phyloP scores from a whole-genome alignment of 2,888 invertebrate species.

The Dimorphilus gyrociliatus region DNA sequence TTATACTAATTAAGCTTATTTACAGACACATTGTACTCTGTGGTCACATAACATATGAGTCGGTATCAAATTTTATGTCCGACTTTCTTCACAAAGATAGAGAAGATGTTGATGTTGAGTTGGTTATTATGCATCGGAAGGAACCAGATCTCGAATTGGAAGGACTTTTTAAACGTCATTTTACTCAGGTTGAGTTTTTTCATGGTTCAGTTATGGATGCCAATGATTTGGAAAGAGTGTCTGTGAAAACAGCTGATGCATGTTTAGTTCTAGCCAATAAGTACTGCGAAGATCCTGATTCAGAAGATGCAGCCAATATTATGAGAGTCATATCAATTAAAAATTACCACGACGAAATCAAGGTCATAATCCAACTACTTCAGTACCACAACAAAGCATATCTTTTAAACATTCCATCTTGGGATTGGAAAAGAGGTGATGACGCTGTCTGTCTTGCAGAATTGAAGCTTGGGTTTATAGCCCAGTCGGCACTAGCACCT shows the following conservation, averaged over 20 bases:
- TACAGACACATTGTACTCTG: slow-evolving; percentile 93
- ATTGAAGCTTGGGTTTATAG: slow-evolving; percentile 95
- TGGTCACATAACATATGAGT: slow-evolving; percentile 97
- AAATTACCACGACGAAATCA: slow-evolving; percentile 93
- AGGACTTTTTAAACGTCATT: slow-evolving; percentile 98
- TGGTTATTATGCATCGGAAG: slow-evolving; percentile 97
- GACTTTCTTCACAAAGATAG: slow-evolving; percentile 97
- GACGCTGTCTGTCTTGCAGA: slow-evolving; percentile 98
- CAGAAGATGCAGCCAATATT: slow-evolving; percentile 96
- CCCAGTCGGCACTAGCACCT: slow-evolving; percentile 96
- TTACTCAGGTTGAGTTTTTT: slow-evolving; percentile 87
- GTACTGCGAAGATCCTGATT: slow-evolving; percentile 96
- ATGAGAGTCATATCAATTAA: slow-evolving; percentile 98
- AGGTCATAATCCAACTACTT: slow-evolving; percentile 96
- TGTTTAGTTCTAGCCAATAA: slow-evolving; percentile 94
- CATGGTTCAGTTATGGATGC: slow-evolving; percentile 99
- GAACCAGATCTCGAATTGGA: slow-evolving; percentile 97
- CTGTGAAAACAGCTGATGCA: slow-evolving; percentile 66
- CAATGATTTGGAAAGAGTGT: slow-evolving; percentile 94
- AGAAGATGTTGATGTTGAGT: slow-evolving; percentile 94
- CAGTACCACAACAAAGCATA: slow-evolving; percentile 94
- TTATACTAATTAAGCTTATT: slow-evolving; percentile 1
- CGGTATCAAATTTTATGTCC: slow-evolving; percentile 95
- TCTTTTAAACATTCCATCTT: too few relatives aligned
- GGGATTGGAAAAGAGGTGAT: slow-evolving; percentile 99